A percentile compares a stretch with the other conserved stretches of the same genome.
Evolutionary conservation across 2,888 invertebrate species (phyloP).

Genomic region (Erebia epiphron): DNA sequence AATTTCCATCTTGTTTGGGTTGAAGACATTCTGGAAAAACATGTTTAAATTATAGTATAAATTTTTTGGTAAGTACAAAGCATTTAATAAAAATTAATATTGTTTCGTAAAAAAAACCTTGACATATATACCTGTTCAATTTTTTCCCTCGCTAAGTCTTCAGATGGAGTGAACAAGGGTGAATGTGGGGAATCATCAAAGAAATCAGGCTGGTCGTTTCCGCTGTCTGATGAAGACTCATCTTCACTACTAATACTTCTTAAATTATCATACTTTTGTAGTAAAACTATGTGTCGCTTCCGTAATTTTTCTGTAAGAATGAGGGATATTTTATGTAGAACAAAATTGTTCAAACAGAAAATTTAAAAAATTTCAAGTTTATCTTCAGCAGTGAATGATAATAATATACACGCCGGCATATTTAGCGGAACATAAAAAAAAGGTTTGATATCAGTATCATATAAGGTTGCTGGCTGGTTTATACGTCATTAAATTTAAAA

Average conservation of each 20-base stretch:
- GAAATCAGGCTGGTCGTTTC: conserved; percentile 46
- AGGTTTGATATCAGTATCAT: too few species aligned
- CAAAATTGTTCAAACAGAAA: too few species aligned
- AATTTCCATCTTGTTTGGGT: conserved; percentile 17
- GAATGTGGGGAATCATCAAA: conserved; percentile 42
- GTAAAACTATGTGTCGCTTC: conserved; percentile 42
- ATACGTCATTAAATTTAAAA: too few species aligned
- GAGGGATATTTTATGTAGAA: neutral
- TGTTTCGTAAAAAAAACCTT: too few species aligned
- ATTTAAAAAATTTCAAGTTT: too few species aligned
- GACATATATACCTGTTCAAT: neutral
- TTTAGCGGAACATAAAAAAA: too few species aligned
- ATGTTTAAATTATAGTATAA: neutral
- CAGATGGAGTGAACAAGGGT: conserved; percentile 26
- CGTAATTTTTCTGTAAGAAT: conserved; percentile 52
- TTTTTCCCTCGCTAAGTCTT: conserved; percentile 19
- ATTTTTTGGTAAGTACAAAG: neutral
- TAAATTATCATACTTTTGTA: conserved; percentile 49
- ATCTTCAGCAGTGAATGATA: neutral
- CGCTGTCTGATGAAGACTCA: conserved; percentile 41
- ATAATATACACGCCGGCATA: too few species aligned
- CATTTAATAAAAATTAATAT: too few species aligned
- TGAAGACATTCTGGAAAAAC: conserved; percentile 29
- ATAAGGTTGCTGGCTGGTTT: too few species aligned
- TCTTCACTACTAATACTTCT: conserved; percentile 40